Percentiles rank a stretch among this genome's conserved stretches.
Conservation (phyloP, 2,888 invertebrate species). For the Chironomus riparius region DNA sequence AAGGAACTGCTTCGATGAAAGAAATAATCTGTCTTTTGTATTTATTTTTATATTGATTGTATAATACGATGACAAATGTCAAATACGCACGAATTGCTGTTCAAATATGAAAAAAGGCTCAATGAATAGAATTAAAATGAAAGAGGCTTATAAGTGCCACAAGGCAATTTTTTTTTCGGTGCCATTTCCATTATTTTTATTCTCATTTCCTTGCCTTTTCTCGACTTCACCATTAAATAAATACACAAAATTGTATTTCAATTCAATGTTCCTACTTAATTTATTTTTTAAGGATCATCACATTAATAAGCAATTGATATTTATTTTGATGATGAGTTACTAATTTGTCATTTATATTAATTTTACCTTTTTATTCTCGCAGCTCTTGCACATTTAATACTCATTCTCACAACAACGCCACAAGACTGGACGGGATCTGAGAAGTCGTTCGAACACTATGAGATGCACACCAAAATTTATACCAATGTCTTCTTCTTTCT, state of each 20-base stretch:
- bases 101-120: not conserved
- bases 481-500: conserved; percentile 46
- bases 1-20: not conserved
- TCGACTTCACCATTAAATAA: too few species aligned
- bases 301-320: not conserved
- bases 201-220: not conserved
- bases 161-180: not conserved
- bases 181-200: not conserved
- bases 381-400: conserved; percentile 42
- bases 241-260: too few species aligned
- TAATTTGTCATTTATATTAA: not conserved
- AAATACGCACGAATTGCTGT: not conserved
- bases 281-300: too few species aligned
- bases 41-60: not conserved
- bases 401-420: conserved; percentile 40
- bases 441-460: conserved; percentile 38
- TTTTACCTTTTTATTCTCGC: not conserved
- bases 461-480: conserved; percentile 41
- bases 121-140: not conserved
- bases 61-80: not conserved
- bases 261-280: too few species aligned
- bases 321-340: not conserved
- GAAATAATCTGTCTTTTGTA: not conserved
- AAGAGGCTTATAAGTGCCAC: not conserved
- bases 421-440: conserved; percentile 38